Evolutionary conservation across 1,140 invertebrate genomes (phyloP), one percentile per base, ranked within the genome.

Genomic region (Pseudomyrmex dendroicus): DNA sequence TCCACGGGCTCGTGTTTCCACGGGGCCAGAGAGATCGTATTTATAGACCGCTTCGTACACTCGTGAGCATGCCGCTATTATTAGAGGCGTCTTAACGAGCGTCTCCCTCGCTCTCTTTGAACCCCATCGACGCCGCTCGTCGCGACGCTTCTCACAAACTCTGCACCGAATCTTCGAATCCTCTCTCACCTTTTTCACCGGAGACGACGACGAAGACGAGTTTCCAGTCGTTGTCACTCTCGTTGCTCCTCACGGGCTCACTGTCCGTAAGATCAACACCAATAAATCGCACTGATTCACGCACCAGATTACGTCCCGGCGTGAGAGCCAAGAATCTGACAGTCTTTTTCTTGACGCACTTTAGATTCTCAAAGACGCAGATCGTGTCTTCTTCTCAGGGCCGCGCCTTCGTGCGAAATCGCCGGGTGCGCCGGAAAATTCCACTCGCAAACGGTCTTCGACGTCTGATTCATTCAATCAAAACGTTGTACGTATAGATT

Each of bases 1-100:
- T 88, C 85, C 80, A 89, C 87, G 86, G 88, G 88, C 88, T 89
- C 88, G 88, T 89, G 76, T 89, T 89, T 89, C 88, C 88, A 89
- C 88, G 88, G 88, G 64, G 88, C 73, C 74, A 85, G 70, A 85
- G 70, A 77, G 70, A 77, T 76, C 83, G 74, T 90, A 90, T 90
- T 90, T 90, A 90, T 90, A 90, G 89, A 82, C 46, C 83, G 86
- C 88, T 89, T 89, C 76, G 83, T 89, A 89, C 85, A 87, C 88
- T 86, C 88, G 74, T 77, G 87, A 88, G 85, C 87, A 78, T 80
- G 86, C 57, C 64, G 78, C 84, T 90, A 90, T 90, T 90, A 85
- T 90, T 90, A 89, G 89, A 86, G 80, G 64, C 82, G 70, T 66
- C 85, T 85, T 89, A 85, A 89, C 87, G 82, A 83, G 85, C 82